Evolutionary conservation across 2,113 vertebrate genomes (phyloP).

Genomic region (Triplophysa rosa): DNA sequence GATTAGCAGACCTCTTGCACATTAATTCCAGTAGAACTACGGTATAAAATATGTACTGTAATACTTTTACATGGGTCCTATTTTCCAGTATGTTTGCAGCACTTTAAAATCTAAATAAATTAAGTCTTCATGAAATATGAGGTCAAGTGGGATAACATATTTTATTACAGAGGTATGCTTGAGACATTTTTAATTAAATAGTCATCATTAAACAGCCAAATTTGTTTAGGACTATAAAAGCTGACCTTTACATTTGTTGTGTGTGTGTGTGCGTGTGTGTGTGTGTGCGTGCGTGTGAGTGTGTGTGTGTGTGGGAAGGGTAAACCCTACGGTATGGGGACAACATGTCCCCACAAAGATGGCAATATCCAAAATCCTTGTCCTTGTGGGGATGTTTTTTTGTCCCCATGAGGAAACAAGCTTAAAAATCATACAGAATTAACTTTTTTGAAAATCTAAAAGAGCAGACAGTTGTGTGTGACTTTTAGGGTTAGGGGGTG

Average conservation of each 20-base stretch:
- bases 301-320: too few species aligned
- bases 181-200: constrained; percentile 24
- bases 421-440: too few species aligned
- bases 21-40: background rate
- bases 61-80: background rate
- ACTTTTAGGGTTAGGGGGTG: too few species aligned
- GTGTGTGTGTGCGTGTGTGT: too few species aligned
- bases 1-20: background rate
- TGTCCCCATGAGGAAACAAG: too few species aligned
- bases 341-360: too few species aligned
- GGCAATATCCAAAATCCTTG: too few species aligned
- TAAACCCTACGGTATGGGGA: too few species aligned
- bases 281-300: too few species aligned
- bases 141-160: background rate
- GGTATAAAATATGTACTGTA: background rate
- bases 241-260: constrained; percentile 44
- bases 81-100: background rate
- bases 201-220: background rate
- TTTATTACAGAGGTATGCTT: constrained; percentile 16
- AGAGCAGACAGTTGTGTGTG: too few species aligned
- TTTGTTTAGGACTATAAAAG: constrained; percentile 6
- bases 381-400: too few species aligned
- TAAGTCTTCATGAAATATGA: constrained; percentile 14
- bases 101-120: background rate
- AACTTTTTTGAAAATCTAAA: too few species aligned